Base-by-base conservation (phyloP, 2,113 vertebrate genomes). In the Siniperca knerii region DNA sequence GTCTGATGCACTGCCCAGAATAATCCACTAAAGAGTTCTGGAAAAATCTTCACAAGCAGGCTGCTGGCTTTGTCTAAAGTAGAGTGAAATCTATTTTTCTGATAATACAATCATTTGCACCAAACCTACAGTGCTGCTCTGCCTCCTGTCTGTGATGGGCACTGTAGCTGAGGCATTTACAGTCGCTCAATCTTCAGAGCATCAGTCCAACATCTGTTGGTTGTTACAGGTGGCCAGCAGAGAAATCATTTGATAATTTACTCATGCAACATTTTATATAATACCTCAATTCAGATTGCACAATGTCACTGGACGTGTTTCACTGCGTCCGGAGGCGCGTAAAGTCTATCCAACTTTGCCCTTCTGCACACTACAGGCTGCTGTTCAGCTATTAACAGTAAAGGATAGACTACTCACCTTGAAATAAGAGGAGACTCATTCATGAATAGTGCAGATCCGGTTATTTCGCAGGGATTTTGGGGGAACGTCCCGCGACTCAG, bases 351-450 rank as follows among this genome's bases (percentile, higher is more conserved):
- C 66, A 94, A 94, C 87, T 92, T 94, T 88, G 20, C 64, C 75
- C 61, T 29, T 33, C 9, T 25, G 73, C 46, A 54, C 65, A 73
- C 77, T 23, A 37, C 40, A 16, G 5, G 64, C 33, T 65, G 55
- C 79, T 18, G 85, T 42, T 60, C 69, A 12, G 67, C 77, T 4
- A 3, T 29, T 44, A 29, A 52, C 46, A 44, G 68, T 8, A 42
- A 68, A 52, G 42, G 82, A 79, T 23, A n/a, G 40, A 69, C 25
- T 20, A 87, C 94, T 94, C 93, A 95, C 94, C 93, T 94, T 92
- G 87, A 87, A 72, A 90, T 12, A 69, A 73, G 85, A 84, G 73
- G 64, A 88, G 84, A 85, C 77, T 85, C 90, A 84, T 87, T 92
- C 90, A 87, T 75, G 82, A 87, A 68, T 2, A 64, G 85, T 52